Evolutionary conservation across 2,888 invertebrate species (phyloP), one percentile per base, ranked within the genome.

Genomic region (Ornithoptera priamus): DNA sequence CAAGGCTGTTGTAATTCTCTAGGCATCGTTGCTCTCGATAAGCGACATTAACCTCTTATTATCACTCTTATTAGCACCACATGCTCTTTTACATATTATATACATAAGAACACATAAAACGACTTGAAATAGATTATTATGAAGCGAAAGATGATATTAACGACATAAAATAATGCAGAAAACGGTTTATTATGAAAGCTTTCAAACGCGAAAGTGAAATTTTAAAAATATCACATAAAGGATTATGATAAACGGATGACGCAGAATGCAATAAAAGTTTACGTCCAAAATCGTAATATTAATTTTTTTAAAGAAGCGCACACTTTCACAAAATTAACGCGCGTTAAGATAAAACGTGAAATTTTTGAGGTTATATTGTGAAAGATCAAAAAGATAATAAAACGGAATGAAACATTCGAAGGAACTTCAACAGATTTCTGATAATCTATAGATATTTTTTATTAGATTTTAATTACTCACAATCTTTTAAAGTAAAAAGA

Each of bases 321-420:
- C 72, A 72, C 76, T 78, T 78, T 78, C 77, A 73, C 76, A 74
- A 75, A 36, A 57, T 58, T 65, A 58, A 57, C 50, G 18, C 50
- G 17, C 18, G 50, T 50, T 50, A 50, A 50, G 18, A 50, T 50
- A 17, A 50, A 50, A 39, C 39, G 39, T 15, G 50, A 50, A 53
- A 53, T 53, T 53, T 46, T n/a, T n/a, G n/a, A 18, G n/a, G 53
- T 53, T 18, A 53, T 53, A n/a, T 53, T 53, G 6, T 53, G 53
- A 12, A 18, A 53, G n/a, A n/a, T 4, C 8, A 53, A 46, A 46
- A 53, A n/a, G 7, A 12, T n/a, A 53, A 18, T 53, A 58, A 24
- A 2, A 2, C 8, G 53, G 2, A n/a, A 18, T 6, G 15, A 53
- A 18, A 3, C 0, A n/a, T n/a, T 12, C n/a, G 2, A 53, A 53